Evolutionary conservation across 2,113 vertebrate genomes (phyloP), one percentile per base, ranked within the genome.

Genomic region (Lates calcarifer): DNA sequence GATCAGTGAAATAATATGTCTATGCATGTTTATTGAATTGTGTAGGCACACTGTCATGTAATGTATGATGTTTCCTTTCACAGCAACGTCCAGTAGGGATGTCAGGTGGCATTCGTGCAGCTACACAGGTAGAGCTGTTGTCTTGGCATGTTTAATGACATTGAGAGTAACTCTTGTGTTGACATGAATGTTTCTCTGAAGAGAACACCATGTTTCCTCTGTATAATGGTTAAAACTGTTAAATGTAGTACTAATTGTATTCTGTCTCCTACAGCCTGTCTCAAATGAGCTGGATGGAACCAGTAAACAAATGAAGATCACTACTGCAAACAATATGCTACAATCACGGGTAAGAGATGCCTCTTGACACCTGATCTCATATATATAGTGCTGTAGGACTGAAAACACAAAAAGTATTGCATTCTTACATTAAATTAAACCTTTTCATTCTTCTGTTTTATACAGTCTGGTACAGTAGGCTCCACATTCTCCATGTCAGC

Each of bases 241-340:
- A 70, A 68, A 69, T 29, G 4, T 83, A 17, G 13, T 41, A 37
- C 4, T 85, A 10, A 74, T 22, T 9, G 1, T 3, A 12, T 31
- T 74, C 60, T 66, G 1, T 79, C 39, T 79, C 56, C 20, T 12
- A 33, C 72, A 94, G 91, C 90, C 89, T 66, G 43, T 84, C 18
- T 65, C 86, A 64, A 88, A 90, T 63, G 90, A 93, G 2, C 95
- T 95, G 0, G 96, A 96, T 9, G 90, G 93, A 20, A 65, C 95
- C 45, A 95, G 84, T 84, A 99, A 99, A 94, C 96, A 96, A 91
- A 95, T 98, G 90, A 99, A 98, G 91, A 94, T 97, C 41, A 94
- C 95, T 20, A 90, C 97, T 43, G 75, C 96, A 0, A 94, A 95
- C 81, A 91, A 86, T 86, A 95, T 96, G 84, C 88, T 95, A 51